These are phyloP conservation scores for Eucidaris tribuloides DNA, from an alignment of 35 echinoderm and acorn worm genomes.

Conservation along the genomic window DNA sequence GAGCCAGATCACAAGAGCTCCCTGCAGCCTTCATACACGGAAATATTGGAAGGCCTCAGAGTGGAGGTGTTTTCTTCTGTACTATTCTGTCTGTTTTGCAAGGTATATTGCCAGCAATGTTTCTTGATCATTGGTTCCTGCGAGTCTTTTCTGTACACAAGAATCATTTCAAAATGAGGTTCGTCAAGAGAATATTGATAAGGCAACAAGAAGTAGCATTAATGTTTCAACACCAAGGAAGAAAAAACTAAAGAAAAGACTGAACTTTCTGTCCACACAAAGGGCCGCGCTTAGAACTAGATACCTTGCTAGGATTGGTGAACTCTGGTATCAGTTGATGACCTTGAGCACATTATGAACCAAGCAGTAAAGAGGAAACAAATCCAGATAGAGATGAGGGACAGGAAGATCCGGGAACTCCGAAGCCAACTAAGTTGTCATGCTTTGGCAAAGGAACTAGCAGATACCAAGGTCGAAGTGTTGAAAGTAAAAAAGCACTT, in stretches of 20 bases:
- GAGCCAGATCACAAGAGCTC: conserved; percentile 19
- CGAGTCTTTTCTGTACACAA: background rate
- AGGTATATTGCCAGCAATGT: background rate
- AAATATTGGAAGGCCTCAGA: conserved; percentile 59
- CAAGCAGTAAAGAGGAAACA: conserved; percentile 56
- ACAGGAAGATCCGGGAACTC: conserved; percentile 35
- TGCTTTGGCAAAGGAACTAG: conserved; percentile 31
- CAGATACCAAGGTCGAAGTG: conserved; percentile 6
- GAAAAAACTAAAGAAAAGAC: conserved; percentile 34
- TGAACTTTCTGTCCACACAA: conserved; percentile 26
- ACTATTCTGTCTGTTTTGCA: conserved; percentile 16
- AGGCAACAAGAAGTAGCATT: conserved; percentile 14
- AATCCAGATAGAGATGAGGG: conserved; percentile 9
- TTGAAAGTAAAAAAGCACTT: conserved; percentile 37
- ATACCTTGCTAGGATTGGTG: conserved; percentile 7
- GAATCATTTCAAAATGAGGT: background rate
- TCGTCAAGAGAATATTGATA: background rate
- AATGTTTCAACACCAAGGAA: conserved; percentile 41
- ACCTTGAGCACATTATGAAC: conserved; percentile 47
- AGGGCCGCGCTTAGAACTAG: conserved; percentile 6
- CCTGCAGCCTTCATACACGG: conserved; percentile 14
- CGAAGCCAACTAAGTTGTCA: conserved; percentile 27
- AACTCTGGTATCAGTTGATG: conserved; percentile 33
- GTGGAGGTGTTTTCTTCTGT: conserved; percentile 41
- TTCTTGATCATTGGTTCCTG: background rate